Percentiles rank a stretch among this genome's conserved stretches.
Evolutionary conservation across 2,888 invertebrate species (phyloP).

Genomic region (Rugalucina vietnamica): DNA sequence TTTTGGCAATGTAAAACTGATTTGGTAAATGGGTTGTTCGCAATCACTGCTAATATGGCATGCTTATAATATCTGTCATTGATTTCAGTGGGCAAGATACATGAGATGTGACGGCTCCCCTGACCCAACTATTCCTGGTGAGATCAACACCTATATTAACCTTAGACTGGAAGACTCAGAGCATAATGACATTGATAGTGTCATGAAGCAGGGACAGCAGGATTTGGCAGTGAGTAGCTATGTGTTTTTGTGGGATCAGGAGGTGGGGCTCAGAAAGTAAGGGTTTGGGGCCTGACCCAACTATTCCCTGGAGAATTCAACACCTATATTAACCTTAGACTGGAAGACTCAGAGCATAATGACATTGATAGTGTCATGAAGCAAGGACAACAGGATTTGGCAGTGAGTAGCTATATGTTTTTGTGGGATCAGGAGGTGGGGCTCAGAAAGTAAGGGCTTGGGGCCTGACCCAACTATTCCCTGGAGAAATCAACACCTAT

Average conservation of each 20-base stretch:
- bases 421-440: too few relatives aligned
- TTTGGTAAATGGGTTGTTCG: too few relatives aligned
- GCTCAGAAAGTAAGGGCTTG: too few relatives aligned
- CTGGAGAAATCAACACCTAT: slow-evolving; percentile 83
- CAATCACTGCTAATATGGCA: too few relatives aligned
- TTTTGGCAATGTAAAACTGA: too few relatives aligned
- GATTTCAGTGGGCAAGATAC: slow-evolving; percentile 82
- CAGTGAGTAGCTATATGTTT: slow-evolving; percentile 75
- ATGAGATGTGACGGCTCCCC: slow-evolving; percentile 84
- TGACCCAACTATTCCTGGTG: slow-evolving; percentile 81
- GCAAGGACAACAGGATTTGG: slow-evolving; percentile 77
- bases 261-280: too few relatives aligned
- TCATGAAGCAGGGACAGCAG: slow-evolving; percentile 78
- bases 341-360: slow-evolving; percentile 75
- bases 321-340: slow-evolving; percentile 82
- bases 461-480: slow-evolving; percentile 82
- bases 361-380: slow-evolving; percentile 78
- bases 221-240: slow-evolving; percentile 76
- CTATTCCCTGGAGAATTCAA: slow-evolving; percentile 82
- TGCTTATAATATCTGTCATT: too few relatives aligned
- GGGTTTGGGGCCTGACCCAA: slow-evolving; percentile 83
- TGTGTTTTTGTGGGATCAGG: too few relatives aligned
- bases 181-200: slow-evolving; percentile 73
- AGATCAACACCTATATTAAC: slow-evolving; percentile 84
- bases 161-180: slow-evolving; percentile 78